Evolutionary conservation across 2,113 vertebrate genomes (phyloP), one percentile per base, ranked within the genome.

Genomic region (Furnarius figulus): DNA sequence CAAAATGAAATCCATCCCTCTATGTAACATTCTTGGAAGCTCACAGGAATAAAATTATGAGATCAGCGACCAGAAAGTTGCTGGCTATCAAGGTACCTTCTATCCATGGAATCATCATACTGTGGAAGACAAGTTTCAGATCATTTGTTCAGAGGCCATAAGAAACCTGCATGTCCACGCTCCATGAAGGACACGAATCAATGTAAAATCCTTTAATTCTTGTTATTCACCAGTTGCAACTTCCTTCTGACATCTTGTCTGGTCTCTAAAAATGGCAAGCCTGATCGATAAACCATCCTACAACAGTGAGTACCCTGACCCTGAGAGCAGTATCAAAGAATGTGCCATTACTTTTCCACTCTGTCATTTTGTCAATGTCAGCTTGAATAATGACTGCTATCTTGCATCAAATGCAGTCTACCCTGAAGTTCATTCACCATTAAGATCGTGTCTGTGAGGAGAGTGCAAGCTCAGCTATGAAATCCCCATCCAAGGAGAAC

Each of bases 291-390:
- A 95, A 37, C 84, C 84, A 75, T 95, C 65, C 83, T 84, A 59
- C 91, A 92, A 42, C 92, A 84, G 83, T 87, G 84, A 95, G 93
- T 56, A 95, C 67, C 68, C 76, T 95, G 96, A 96, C 95, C 95
- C 94, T 95, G 95, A 96, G 93, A 83, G 91, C 83, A 89, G 58
- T 81, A 96, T 97, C 95, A 93, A 96, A 92, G 93, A 95, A 95
- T 44, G 80, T 84, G 89, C 92, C 80, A 81, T 93, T 95, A 96
- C 63, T 95, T 95, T 95, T 90, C 86, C 61, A 77, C 80, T 83
- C 86, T 97, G 96, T 96, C 94, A 96, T 95, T 97, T 96, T 93
- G 93, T 95, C 96, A 96, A 87, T 97, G 96, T 95, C 95, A 97
- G 83, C 86, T 85, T 96, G 96, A 97, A 90, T 96, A 93, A 97